These are phyloP conservation scores for Elgaria multicarinata DNA, from an alignment of 2,113 vertebrate species.

Conservation along the genomic window DNA sequence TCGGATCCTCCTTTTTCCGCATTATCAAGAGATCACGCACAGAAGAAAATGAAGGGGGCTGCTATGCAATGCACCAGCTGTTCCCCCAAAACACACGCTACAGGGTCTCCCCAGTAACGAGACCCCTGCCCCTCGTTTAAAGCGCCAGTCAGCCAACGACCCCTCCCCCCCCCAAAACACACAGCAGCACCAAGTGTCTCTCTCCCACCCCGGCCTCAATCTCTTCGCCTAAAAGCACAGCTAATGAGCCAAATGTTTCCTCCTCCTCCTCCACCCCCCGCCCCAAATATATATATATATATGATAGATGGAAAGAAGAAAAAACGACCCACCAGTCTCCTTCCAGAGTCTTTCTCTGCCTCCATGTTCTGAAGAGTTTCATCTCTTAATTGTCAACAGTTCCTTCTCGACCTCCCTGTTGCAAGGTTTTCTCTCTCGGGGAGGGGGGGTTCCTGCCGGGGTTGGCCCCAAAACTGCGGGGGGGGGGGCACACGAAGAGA, in stretches of 20 bases:
- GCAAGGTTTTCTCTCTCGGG: conserved; percentile 5
- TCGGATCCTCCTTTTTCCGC: background rate
- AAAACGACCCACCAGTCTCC: conserved; percentile 94
- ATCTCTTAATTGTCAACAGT: conserved; percentile 81
- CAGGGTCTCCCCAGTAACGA: background rate
- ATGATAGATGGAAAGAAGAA: conserved; percentile 59
- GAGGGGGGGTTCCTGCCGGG: background rate
- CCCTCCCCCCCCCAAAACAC: background rate
- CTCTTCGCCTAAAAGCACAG: background rate
- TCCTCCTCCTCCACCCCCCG: conserved; percentile 69
- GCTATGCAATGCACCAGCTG: background rate
- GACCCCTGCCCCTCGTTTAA: too few species aligned
- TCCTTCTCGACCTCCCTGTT: conserved; percentile 74
- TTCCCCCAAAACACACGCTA: background rate
- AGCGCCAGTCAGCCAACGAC: background rate
- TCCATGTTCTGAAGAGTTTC: conserved; percentile 89
- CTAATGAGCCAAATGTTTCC: too few species aligned
- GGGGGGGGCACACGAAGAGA: background rate
- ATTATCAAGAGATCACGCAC: background rate
- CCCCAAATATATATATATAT: too few species aligned
- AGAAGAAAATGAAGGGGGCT: background rate
- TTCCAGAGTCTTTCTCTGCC: conserved; percentile 90
- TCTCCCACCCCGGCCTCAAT: background rate
- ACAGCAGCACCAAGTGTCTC: background rate
- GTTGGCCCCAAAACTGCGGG: too few species aligned